phyloP scores from a whole-genome alignment of 2,888 invertebrate species.

The Lasioglossum calceatum region DNA sequence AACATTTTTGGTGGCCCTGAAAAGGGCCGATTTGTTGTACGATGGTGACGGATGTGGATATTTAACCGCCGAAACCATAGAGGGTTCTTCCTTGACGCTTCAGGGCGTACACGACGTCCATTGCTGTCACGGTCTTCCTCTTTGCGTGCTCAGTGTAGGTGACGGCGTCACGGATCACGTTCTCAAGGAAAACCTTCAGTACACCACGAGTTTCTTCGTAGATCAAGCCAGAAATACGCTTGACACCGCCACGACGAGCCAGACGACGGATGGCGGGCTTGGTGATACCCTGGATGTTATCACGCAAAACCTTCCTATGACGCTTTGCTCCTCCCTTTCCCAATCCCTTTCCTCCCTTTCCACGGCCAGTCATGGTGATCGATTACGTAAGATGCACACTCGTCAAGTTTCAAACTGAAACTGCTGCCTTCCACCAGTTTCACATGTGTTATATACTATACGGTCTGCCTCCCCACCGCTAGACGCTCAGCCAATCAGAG shows the following conservation, averaged over 20 bases:
- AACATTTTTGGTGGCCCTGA: slow-evolving; percentile 13
- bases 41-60: not conserved
- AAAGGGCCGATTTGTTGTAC: not conserved
- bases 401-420: not conserved
- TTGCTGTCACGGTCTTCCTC: slow-evolving; percentile 94
- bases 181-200: not conserved
- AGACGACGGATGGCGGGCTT: not conserved
- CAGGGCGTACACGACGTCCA: slow-evolving; percentile 95
- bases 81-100: slow-evolving; percentile 93
- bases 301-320: slow-evolving; percentile 88
- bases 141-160: slow-evolving; percentile 92
- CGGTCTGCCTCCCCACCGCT: not conserved
- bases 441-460: not conserved
- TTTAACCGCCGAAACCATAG: slow-evolving; percentile 92
- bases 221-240: not conserved
- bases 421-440: accelerated
- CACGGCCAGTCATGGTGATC: slow-evolving; percentile 89
- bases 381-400: too few species aligned
- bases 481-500: not conserved
- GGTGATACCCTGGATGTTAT: slow-evolving; percentile 89
- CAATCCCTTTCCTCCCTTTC: slow-evolving; percentile 87
- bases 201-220: not conserved
- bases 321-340: slow-evolving; percentile 89
- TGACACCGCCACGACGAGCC: not conserved
- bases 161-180: not conserved